A percentile compares a stretch with the other conserved stretches of the same genome.
phyloP scores from a whole-genome alignment of 2,888 invertebrate species.

The Polymixis lichenea region DNA sequence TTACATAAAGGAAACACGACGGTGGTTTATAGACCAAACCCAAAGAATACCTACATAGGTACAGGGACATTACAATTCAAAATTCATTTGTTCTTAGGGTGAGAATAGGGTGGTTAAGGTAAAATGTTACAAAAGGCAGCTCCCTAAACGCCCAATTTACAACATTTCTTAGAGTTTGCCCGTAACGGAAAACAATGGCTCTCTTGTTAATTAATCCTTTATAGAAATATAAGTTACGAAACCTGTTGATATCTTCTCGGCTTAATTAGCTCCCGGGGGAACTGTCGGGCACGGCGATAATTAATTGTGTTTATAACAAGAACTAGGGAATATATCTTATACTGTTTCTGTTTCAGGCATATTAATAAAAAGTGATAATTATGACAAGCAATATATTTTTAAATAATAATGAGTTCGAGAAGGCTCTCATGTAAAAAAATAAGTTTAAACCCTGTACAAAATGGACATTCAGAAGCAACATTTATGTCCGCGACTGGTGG shows the following conservation, averaged over 20 bases:
- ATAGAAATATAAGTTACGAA: slow-evolving; percentile 11
- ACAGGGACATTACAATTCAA: neutral
- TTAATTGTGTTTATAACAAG: slow-evolving; percentile 4
- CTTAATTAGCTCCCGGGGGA: slow-evolving; percentile 23
- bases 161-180: slow-evolving; percentile 9
- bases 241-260: slow-evolving; percentile 16
- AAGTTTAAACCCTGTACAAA: slow-evolving; percentile 74
- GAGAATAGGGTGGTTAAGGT: neutral
- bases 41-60: neutral
- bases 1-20: neutral
- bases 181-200: slow-evolving; percentile 7
- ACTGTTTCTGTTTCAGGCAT: slow-evolving; percentile 73
- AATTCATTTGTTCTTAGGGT: slow-evolving; percentile 5
- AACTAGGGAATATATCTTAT: neutral
- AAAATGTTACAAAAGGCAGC: slow-evolving; percentile 9
- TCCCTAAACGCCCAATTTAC: neutral
- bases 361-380: slow-evolving; percentile 81
- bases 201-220: slow-evolving; percentile 1
- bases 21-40: neutral
- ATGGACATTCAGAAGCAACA: slow-evolving; percentile 94
- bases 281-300: slow-evolving; percentile 4
- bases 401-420: slow-evolving; percentile 82
- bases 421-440: slow-evolving; percentile 71
- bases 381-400: slow-evolving; percentile 88
- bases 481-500: slow-evolving; percentile 96